Percentiles rank a stretch among this genome's conserved stretches.
Evolutionary conservation across 2,113 vertebrate genomes (phyloP).

Genomic region (Pandion haliaetus): DNA sequence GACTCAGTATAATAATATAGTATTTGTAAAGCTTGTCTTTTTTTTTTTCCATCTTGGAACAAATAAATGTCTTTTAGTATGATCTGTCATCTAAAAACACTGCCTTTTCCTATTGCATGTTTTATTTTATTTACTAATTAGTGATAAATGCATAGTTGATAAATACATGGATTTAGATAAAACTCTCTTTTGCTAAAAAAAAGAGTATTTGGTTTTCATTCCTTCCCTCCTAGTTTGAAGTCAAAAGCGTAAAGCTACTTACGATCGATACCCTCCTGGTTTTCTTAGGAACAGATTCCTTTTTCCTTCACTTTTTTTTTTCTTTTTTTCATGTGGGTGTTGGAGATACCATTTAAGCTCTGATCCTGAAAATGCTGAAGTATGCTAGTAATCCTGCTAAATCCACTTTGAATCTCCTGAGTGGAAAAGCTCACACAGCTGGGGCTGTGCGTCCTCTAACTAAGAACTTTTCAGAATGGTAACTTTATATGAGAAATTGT

Average conservation of each 20-base stretch:
- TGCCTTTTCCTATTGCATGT: not conserved
- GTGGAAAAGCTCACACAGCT: not conserved
- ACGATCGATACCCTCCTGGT: not conserved
- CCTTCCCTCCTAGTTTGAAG: not conserved
- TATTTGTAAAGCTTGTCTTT: not conserved
- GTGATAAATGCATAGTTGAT: not conserved
- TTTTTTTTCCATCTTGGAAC: not conserved
- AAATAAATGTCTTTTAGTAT: not conserved
- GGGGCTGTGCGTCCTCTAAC: accelerated
- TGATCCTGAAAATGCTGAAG: not conserved
- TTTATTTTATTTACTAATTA: not conserved
- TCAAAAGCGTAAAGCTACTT: not conserved
- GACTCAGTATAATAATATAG: not conserved
- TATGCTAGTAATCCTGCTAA: not conserved
- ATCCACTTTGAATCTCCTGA: not conserved
- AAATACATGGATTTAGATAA: not conserved
- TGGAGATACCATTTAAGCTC: not conserved
- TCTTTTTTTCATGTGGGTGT: not conserved
- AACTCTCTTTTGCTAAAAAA: not conserved
- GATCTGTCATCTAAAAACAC: not conserved
- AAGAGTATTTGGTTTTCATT: not conserved
- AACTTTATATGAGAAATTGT: not conserved
- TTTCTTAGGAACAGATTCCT: not conserved
- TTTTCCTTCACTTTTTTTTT: not conserved
- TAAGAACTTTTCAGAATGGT: not conserved